Evolutionary conservation across 1,140 invertebrate species (phyloP).

Genomic region (Penaeus indicus): DNA sequence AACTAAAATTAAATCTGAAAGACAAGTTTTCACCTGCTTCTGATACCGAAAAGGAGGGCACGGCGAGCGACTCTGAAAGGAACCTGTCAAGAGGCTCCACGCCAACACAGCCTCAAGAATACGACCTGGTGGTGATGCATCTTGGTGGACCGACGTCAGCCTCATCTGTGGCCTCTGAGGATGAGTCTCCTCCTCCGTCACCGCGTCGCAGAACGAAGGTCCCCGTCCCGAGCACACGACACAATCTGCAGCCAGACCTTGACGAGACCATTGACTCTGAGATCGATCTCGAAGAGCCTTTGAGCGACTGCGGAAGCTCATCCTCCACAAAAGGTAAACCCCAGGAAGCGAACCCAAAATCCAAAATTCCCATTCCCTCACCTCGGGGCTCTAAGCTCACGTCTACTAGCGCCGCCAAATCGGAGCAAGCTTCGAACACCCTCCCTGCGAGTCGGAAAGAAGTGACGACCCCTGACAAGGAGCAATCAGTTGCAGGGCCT

Average conservation of each 20-base stretch:
- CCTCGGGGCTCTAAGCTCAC: slow-evolving; percentile 46
- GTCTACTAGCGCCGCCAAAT: not conserved
- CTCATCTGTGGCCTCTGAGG: not conserved
- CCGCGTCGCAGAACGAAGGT: too few species aligned
- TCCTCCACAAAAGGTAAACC: not conserved
- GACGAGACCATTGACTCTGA: slow-evolving; percentile 41
- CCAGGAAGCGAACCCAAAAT: not conserved
- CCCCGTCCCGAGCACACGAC: not conserved
- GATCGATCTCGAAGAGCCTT: not conserved
- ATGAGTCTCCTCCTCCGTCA: slow-evolving; percentile 21
- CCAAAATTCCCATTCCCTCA: slow-evolving; percentile 43
- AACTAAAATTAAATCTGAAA: slow-evolving; percentile 6
- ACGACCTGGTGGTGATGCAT: not conserved
- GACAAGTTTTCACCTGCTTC: not conserved
- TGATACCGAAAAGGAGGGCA: not conserved
- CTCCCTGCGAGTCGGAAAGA: not conserved
- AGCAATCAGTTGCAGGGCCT: not conserved
- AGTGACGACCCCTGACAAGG: too few species aligned
- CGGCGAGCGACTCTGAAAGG: not conserved
- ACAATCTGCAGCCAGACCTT: not conserved
- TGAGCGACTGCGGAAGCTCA: not conserved
- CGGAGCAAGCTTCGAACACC: not conserved
- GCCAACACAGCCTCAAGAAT: not conserved
- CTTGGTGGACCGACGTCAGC: not conserved
- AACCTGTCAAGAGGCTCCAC: too few species aligned